A percentile compares a stretch with the other conserved stretches of the same genome.
phyloP scores from a whole-genome alignment of 2,888 invertebrate genomes.

The Brachylomia viminalis region DNA sequence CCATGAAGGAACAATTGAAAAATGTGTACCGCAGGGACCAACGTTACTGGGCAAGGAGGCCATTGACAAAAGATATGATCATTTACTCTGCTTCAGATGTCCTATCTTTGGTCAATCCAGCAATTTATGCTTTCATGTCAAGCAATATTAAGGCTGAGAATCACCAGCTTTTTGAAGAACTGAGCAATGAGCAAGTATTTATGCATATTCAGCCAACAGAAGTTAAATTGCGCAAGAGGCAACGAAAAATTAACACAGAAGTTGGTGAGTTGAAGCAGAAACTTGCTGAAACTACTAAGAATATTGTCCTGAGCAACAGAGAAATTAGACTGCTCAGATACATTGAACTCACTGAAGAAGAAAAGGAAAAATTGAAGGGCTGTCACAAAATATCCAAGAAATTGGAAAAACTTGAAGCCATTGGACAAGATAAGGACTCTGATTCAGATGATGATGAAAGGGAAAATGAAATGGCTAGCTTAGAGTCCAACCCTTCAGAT shows the following conservation, averaged over 20 bases:
- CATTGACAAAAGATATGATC: constrained; percentile 97
- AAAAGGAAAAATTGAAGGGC: constrained; percentile 97
- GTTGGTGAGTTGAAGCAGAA: constrained; percentile 96
- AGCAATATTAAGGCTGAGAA: constrained; percentile 93
- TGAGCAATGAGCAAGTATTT: constrained; percentile 96
- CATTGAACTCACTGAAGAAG: constrained; percentile 97
- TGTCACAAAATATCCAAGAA: constrained; percentile 98
- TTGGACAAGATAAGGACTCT: constrained; percentile 94
- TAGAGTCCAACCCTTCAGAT: constrained; percentile 95
- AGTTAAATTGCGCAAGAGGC: constrained; percentile 96
- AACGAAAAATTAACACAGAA: constrained; percentile 97
- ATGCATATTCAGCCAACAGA: constrained; percentile 96
- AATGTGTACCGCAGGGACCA: constrained; percentile 96
- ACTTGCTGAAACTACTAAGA: constrained; percentile 95
- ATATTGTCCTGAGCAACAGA: constrained; percentile 97
- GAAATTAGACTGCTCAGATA: constrained; percentile 97
- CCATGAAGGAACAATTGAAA: constrained; percentile 97
- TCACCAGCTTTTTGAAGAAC: constrained; percentile 93
- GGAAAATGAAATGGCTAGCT: constrained; percentile 94
- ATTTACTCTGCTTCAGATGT: constrained; percentile 97
- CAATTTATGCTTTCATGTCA: constrained; percentile 93
- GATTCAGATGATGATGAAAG: constrained; percentile 94
- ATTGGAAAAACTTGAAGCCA: constrained; percentile 96
- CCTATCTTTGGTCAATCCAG: constrained; percentile 95
- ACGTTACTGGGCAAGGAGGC: constrained; percentile 97